phyloP scores from a whole-genome alignment of 2,113 vertebrate genomes.

The Urocolius indicus region DNA sequence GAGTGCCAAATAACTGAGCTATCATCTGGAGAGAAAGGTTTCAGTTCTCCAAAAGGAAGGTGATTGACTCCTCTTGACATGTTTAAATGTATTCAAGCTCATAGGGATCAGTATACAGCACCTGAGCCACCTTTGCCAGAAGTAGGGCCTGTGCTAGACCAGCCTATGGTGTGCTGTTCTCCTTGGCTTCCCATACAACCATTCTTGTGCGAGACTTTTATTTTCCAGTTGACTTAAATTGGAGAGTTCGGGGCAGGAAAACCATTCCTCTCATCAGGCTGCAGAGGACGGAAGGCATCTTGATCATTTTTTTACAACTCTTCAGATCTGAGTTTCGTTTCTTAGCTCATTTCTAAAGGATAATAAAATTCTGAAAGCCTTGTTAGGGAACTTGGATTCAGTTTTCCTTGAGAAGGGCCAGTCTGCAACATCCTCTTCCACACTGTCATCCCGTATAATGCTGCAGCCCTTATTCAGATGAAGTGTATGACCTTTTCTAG shows the following conservation, averaged over 20 bases:
- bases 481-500: accelerated
- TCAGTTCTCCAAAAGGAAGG: neutral
- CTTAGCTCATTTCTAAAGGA: neutral
- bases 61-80: neutral
- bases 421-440: neutral
- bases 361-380: neutral
- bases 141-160: neutral
- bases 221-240: neutral
- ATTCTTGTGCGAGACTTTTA: accelerated
- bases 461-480: neutral
- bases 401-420: neutral
- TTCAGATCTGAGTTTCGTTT: accelerated
- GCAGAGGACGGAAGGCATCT: neutral
- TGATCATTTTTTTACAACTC: neutral
- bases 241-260: neutral
- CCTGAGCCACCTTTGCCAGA: neutral
- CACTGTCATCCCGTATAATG: accelerated
- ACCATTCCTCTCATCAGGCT: neutral
- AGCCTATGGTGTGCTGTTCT: accelerated
- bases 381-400: neutral
- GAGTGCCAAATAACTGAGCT: neutral
- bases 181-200: neutral
- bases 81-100: neutral
- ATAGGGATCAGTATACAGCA: neutral
- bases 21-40: neutral